These are phyloP conservation scores for Xenus cinereus DNA, from an alignment of 2,113 vertebrate genomes.

Conservation along the genomic window DNA sequence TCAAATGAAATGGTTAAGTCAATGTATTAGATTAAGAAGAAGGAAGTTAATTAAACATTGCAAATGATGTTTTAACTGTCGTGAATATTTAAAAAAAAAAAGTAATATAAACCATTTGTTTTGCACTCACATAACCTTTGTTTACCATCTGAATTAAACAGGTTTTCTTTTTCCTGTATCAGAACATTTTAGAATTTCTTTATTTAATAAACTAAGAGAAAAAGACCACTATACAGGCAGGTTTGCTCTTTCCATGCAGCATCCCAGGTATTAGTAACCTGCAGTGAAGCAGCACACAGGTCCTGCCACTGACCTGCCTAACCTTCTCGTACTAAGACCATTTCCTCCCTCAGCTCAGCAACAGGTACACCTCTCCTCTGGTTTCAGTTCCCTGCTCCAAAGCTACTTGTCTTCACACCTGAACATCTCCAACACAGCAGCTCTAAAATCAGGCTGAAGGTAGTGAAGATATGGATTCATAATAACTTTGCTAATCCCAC, in stretches of 20 bases:
- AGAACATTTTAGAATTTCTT: background rate
- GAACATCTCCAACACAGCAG: background rate
- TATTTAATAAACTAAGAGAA: background rate
- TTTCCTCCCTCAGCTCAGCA: background rate
- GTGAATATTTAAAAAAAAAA: background rate
- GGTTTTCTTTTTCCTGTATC: background rate
- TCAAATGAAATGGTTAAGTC: background rate
- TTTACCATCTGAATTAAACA: background rate
- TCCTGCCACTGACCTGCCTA: background rate
- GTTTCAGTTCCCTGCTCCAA: background rate
- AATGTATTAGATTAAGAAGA: background rate
- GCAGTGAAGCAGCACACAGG: background rate
- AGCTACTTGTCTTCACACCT: background rate
- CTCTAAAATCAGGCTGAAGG: background rate
- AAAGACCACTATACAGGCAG: fast-evolving
- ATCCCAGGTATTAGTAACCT: fast-evolving
- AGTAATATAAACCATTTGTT: background rate
- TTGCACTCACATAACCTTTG: background rate
- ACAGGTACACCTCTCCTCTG: fast-evolving
- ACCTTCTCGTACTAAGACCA: background rate
- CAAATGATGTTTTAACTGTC: background rate
- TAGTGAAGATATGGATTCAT: background rate
- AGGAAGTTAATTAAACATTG: background rate
- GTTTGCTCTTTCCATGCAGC: background rate
- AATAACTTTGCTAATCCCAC: background rate